Conservation (phyloP, 2,888 invertebrate genomes). For the Aphidius colemani region DNA sequence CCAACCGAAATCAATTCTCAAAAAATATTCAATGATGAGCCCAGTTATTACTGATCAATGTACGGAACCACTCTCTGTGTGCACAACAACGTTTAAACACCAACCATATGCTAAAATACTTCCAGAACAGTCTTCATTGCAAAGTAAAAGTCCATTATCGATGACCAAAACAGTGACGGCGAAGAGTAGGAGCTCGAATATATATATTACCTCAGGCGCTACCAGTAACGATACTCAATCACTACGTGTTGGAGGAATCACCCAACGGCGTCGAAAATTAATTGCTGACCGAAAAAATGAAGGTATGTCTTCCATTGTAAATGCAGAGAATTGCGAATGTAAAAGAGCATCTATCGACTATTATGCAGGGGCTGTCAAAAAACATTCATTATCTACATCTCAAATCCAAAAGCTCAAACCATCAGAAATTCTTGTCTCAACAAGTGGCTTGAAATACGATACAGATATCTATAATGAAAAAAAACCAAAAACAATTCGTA, state of each 20-base stretch:
- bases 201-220: constrained; percentile 47
- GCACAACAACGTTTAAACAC: no score
- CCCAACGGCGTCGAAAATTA: constrained; percentile 51
- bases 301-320: constrained; percentile 40
- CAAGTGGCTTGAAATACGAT: no score
- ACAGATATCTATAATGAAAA: no score
- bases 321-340: constrained; percentile 50
- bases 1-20: constrained; percentile 77
- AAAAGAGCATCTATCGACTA: constrained; percentile 70
- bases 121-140: no score
- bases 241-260: constrained; percentile 55
- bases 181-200: constrained; percentile 42
- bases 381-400: constrained; percentile 62
- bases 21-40: constrained; percentile 59
- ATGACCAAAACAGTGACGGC: background rate
- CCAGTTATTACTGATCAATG: no score
- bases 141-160: no score
- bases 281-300: constrained; percentile 42
- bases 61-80: no score
- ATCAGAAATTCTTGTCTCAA: no score
- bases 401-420: no score
- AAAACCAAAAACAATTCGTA: no score
- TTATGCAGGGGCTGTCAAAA: constrained; percentile 79
- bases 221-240: constrained; percentile 55
- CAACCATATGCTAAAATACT: no score